Base-by-base conservation (phyloP, 2,888 invertebrate genomes). In the Sclerodermus sp. region DNA sequence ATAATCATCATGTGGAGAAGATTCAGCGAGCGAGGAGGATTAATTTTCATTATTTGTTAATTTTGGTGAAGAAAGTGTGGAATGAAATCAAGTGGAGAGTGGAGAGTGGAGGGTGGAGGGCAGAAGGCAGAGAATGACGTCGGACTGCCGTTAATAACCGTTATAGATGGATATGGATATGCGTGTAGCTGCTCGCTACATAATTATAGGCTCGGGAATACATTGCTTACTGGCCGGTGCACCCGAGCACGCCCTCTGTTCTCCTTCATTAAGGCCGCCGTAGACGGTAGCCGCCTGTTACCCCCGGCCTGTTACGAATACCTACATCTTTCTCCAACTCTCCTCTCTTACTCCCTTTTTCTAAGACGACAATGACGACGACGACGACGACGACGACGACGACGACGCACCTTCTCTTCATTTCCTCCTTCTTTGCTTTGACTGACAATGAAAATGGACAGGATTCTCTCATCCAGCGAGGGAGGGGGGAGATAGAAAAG, bases 191-290 rank as follows among this genome's bases (percentile, higher is more conserved):
- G 66, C 60, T 53, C 63, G 66, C 63, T 62, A 63, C 67, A 71
- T 74, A 74, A 76, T 75, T 74, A 74, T 67, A 67, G 72, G 74
- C 66, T 75, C 63, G 63, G 71, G n/a, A 23, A 71, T 74, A 72
- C 71, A 72, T 74, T 72, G 73, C 74, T 73, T 68, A 71, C 70
- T 66, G 68, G 64, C 66, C 66, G 72, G 71, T 71, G 74, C 70
- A 71, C 68, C 70, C 69, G 74, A 71, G 69, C 72, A 73, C 75
- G 75, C 75, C 75, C 72, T 74, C 74, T 68, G 73, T 67, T 74
- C 73, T 70, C 71, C 73, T 74, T 75, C 73, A 71, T 75, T 75
- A 75, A 74, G 69, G 65, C 60, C 62, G 60, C 57, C 58, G 64
- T 67, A 61, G 68, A 70, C 73, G 73, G 75, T 75, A 75, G 75